Percentiles rank a stretch among this genome's conserved stretches.
Evolutionary conservation across 2,113 vertebrate species (phyloP).

Genomic region (Tachuris rubrigastra): DNA sequence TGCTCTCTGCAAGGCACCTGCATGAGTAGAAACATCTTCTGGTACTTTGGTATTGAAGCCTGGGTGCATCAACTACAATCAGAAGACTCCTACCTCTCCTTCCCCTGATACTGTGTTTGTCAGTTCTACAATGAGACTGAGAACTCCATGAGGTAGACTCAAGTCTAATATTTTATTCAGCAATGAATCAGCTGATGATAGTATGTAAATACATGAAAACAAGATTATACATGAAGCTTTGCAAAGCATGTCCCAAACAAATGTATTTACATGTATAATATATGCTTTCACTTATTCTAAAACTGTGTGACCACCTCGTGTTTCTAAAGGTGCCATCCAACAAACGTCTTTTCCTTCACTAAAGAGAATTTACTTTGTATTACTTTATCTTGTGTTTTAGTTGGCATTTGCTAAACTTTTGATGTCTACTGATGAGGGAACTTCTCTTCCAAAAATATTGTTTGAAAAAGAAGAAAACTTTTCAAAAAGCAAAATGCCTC

Average conservation of each 20-base stretch:
- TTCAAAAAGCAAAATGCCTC: slow-evolving; percentile 28
- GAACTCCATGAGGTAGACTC: not conserved
- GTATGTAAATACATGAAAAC: not conserved
- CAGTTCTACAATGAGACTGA: not conserved
- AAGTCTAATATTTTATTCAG: not conserved
- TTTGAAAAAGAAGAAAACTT: not conserved
- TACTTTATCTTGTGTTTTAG: slow-evolving; percentile 23
- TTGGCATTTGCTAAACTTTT: slow-evolving; percentile 19
- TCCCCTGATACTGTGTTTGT: not conserved
- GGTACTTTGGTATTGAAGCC: not conserved
- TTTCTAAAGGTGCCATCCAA: not conserved
- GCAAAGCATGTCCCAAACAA: not conserved
- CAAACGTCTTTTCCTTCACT: not conserved
- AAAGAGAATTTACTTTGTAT: not conserved
- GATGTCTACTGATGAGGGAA: slow-evolving; percentile 27
- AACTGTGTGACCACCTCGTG: not conserved
- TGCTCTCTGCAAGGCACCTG: not conserved
- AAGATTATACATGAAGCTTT: not conserved
- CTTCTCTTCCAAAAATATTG: slow-evolving; percentile 35
- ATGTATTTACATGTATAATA: not conserved
- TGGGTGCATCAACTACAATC: rapidly evolving
- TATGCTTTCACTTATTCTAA: not conserved
- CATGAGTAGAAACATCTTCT: not conserved
- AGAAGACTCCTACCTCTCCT: not conserved
- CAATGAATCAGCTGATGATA: not conserved